A percentile compares a stretch with the other conserved stretches of the same genome.
phyloP scores from a whole-genome alignment of 2,888 invertebrate species.

The Polydrusus tereticollis region DNA sequence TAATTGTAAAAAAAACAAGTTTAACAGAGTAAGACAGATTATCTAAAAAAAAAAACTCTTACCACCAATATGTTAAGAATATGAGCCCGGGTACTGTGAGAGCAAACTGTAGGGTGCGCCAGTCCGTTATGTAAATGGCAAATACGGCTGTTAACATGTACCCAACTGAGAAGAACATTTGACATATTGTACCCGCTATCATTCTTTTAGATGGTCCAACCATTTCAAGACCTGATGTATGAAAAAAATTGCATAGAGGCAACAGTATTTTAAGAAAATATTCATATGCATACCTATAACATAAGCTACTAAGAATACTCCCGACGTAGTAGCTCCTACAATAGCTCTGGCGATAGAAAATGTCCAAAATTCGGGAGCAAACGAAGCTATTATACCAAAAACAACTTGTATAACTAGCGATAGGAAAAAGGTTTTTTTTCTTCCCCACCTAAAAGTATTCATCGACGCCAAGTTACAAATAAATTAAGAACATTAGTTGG shows the following conservation, averaged over 20 bases:
- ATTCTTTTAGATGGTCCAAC: conserved; percentile 78
- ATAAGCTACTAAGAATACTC: conserved; percentile 83
- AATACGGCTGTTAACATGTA: conserved; percentile 78
- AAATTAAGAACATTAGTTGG: no score
- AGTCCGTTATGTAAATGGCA: conserved; percentile 77
- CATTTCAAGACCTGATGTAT: conserved; percentile 74
- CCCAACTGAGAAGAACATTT: conserved; percentile 82
- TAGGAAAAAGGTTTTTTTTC: conserved; percentile 79
- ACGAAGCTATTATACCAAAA: conserved; percentile 75
- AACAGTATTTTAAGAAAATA: neutral
- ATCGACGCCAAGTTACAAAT: neutral
- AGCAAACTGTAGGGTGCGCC: conserved; percentile 79
- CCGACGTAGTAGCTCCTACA: conserved; percentile 81
- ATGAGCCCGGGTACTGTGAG: conserved; percentile 77
- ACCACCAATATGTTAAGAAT: conserved; percentile 80
- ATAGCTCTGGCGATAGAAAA: conserved; percentile 76
- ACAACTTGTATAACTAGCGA: conserved; percentile 78
- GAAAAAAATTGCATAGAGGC: neutral
- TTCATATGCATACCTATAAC: conserved; percentile 73
- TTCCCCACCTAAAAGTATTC: conserved; percentile 70
- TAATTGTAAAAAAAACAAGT: neutral
- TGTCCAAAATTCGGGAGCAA: conserved; percentile 77
- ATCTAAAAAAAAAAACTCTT: conserved; percentile 43
- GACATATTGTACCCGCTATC: conserved; percentile 79
- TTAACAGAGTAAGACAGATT: neutral